Percentiles rank a stretch among this genome's conserved stretches.
Evolutionary conservation across 2,113 vertebrate genomes (phyloP).

Genomic region (Sebastes fasciatus): DNA sequence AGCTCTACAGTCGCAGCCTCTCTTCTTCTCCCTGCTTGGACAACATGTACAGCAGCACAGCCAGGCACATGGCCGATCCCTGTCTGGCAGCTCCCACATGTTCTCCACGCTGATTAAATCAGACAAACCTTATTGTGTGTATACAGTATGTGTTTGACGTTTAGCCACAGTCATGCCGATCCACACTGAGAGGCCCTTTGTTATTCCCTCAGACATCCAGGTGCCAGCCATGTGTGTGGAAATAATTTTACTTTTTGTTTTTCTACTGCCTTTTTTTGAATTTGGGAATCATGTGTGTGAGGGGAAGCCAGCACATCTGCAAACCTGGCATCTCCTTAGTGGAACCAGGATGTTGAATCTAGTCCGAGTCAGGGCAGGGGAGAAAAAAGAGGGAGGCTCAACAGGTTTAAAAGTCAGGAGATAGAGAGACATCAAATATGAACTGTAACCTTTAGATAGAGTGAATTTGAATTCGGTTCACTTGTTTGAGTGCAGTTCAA

Average conservation of each 20-base stretch:
- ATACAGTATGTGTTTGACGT: constrained; percentile 57
- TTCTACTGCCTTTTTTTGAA: constrained; percentile 34
- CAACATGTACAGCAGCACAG: constrained; percentile 30
- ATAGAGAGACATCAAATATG: constrained; percentile 17
- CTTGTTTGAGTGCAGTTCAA: not conserved
- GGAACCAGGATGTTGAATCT: constrained; percentile 11
- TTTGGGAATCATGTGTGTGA: constrained; percentile 48
- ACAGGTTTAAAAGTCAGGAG: not conserved
- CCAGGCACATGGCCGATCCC: constrained; percentile 34
- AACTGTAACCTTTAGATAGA: constrained; percentile 14
- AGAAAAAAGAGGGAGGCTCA: not conserved
- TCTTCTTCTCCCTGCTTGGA: constrained; percentile 38
- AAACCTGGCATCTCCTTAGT: constrained; percentile 52
- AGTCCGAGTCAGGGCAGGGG: not conserved
- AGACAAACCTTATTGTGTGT: constrained; percentile 64
- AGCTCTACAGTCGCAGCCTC: not conserved
- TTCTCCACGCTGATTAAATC: constrained; percentile 56
- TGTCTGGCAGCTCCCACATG: constrained; percentile 47
- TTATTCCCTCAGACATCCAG: constrained; percentile 63
- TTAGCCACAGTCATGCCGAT: constrained; percentile 55
- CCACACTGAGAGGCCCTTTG: constrained; percentile 60
- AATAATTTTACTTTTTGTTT: constrained; percentile 49
- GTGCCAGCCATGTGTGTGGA: constrained; percentile 69
- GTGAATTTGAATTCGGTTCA: not conserved
- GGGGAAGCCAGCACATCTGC: constrained; percentile 70